Evolutionary conservation across 2,113 vertebrate genomes (phyloP), one percentile per base, ranked within the genome.

Genomic region (Festucalex cinctus): DNA sequence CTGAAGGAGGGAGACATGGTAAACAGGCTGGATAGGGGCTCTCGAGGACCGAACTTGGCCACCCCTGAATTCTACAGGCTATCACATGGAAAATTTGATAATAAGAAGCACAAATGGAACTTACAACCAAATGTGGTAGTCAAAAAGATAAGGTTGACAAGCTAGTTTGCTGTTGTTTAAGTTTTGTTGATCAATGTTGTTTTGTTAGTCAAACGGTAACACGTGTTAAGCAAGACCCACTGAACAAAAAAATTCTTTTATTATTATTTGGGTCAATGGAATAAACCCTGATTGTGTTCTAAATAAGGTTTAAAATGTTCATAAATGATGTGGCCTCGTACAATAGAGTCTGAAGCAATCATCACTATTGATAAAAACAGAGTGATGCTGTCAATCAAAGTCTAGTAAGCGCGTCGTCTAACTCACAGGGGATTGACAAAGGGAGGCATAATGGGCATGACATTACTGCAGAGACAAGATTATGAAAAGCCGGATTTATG

Each of bases 371-470:
- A 62, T 24, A 62, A 61, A 61, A n/a, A 62, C 60, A 17, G 9
- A 39, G 58, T 22, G 35, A 39, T 60, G 58, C 58, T 37, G 28
- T 32, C 54, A 39, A 3, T 60, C 35, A 60, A 58, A 58, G 9
- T 60, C 32, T 39, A 3, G 9, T 37, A 3, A 39, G 58, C 9
- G 19, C 37, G 35, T 32, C 14, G 2, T 57, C 14, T 32, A 9
- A 57, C 32, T 57, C 54, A 57, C 26, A 17, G 4, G 8, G 54
- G 26, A 26, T 10, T 0, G 5, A 28, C 6, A 26, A 10, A 43
- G 7, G n/a, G n/a, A 69, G 59, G 73, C 66, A 22, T 12, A 64
- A 70, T 37, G 17, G 54, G 65, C 59, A 67, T 6, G 10, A 64
- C 26, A 19, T 56, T 3, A 59, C 62, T 24, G 6, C 35, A 51